Percentiles rank a stretch among this genome's conserved stretches.
phyloP scores from a whole-genome alignment of 2,888 invertebrate species.

The Zygogramma bicolorata region DNA sequence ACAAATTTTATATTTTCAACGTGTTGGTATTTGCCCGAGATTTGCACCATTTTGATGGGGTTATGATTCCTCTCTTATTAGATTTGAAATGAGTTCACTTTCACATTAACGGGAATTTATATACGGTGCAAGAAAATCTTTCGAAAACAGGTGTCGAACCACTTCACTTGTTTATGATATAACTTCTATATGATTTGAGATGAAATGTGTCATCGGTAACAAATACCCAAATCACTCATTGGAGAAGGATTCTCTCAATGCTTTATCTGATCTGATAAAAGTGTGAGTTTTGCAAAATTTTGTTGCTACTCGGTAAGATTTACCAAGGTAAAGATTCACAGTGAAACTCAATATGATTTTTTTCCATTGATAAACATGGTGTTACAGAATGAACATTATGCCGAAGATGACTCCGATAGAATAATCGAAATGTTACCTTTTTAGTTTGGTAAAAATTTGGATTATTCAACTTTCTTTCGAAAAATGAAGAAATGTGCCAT shows the following conservation, averaged over 20 bases:
- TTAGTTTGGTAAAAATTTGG: no score
- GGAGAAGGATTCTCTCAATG: not conserved
- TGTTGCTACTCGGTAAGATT: no score
- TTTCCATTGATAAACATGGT: no score
- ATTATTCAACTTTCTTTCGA: no score
- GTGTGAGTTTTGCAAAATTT: not conserved
- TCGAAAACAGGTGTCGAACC: not conserved
- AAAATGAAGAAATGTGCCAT: no score
- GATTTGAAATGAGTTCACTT: not conserved
- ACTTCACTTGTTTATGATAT: not conserved
- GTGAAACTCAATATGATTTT: no score
- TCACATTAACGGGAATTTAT: not conserved
- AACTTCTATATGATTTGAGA: not conserved
- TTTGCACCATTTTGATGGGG: conserved; percentile 46
- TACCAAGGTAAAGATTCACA: no score
- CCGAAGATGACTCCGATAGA: no score
- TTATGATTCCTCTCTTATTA: not conserved
- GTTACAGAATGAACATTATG: no score
- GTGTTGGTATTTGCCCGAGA: conserved; percentile 50
- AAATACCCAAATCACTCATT: not conserved
- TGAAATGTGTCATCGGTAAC: not conserved
- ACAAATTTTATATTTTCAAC: conserved; percentile 51
- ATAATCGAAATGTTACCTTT: no score
- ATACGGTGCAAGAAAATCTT: not conserved
- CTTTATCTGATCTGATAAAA: not conserved